These are phyloP conservation scores for Chiloscyllium punctatum DNA, from an alignment of 2,797 vertebrate species.

Conservation along the genomic window DNA sequence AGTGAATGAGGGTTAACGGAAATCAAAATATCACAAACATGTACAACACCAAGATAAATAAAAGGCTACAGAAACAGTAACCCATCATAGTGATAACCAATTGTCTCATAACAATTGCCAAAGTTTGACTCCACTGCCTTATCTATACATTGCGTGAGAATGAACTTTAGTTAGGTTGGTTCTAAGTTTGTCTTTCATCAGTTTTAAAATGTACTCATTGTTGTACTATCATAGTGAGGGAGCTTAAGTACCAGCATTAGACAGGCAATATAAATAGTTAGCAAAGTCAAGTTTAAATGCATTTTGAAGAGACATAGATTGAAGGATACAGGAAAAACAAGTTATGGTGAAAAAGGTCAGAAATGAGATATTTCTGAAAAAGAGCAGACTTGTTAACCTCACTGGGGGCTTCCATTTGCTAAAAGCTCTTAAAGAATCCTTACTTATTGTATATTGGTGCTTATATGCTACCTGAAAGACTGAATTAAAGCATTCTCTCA, in stretches of 20 bases:
- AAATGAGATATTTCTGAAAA: neutral
- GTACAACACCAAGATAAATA: neutral
- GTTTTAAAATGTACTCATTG: neutral
- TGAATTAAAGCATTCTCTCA: neutral
- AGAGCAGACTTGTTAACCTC: neutral
- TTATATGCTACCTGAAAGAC: neutral
- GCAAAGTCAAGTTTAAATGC: neutral
- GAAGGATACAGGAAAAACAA: neutral
- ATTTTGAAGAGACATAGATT: neutral
- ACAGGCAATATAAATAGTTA: neutral
- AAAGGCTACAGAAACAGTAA: neutral
- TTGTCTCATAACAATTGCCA: neutral
- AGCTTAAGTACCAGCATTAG: neutral
- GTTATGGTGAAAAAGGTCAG: neutral
- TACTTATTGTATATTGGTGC: neutral
- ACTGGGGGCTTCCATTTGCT: neutral
- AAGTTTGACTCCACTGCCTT: neutral
- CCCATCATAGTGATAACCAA: neutral
- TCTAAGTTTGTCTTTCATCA: neutral
- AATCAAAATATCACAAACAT: neutral
- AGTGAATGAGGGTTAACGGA: neutral
- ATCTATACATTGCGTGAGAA: neutral
- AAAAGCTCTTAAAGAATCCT: neutral
- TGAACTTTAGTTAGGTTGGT: neutral
- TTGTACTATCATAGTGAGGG: neutral